Evolutionary conservation across 2,888 invertebrate species (phyloP), one percentile per base, ranked within the genome.

Genomic region (Nomada ferruginata): DNA sequence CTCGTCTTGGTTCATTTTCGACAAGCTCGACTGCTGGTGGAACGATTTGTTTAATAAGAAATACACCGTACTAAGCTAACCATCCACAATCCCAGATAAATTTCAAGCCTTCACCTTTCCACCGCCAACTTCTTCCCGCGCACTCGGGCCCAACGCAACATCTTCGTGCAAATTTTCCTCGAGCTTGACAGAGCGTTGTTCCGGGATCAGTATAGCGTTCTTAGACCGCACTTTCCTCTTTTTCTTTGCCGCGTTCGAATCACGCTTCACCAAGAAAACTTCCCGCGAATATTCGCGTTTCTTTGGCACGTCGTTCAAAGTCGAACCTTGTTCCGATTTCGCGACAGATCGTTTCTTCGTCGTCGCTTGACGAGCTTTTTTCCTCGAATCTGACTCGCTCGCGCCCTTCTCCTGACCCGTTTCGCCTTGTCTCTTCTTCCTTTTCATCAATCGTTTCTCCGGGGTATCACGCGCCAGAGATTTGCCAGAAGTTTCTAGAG

Each of bases 181-280:
- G 15, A 52, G 0, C 15, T 66, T 74, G 1, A 44, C 52, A 36
- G 9, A 36, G 0, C 59, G 77, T 15, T 55, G 69, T n/a, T 64
- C 70, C 1, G 69, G 57, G 2, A 29, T 11, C 47, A 53, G 2
- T 55, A 2, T 20, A 3, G 53, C 26, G 15, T 20, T 66, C 26
- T 36, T 50, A 0, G 61, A 72, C 20, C 79, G 77, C n/a, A 68
- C 68, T 20, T 60, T 60, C 20, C 77, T 76, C 20, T 65, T 81
- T 23, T 53, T 76, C 20, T 76, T 85, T 7, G 69, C 55, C 42
- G 44, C 61, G n/a, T 50, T 73, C 2, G 50, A 68, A 10, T 86
- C 84, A 13, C 29, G 86, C 42, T 65, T 80, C 53, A 86, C 84
- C 53, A 89, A 29, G 0, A 83, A 84, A 55, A 83, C 74, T 44